A percentile compares a stretch with the other conserved stretches of the same genome.
Conservation (phyloP, 2,797 vertebrate genomes). For the Halcyon chelicuti region DNA sequence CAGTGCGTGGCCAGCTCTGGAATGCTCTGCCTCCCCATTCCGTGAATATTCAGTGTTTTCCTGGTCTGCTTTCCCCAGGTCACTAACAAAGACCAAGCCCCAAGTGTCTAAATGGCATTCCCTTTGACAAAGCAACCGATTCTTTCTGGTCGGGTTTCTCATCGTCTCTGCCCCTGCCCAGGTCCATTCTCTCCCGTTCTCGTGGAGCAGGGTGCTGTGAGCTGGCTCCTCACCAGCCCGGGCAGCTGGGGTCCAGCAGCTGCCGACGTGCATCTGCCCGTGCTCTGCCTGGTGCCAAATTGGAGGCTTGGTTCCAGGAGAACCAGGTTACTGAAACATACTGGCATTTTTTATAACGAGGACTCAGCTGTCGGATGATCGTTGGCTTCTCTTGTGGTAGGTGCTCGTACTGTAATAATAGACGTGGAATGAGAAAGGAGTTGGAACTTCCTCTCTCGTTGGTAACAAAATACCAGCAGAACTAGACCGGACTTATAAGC, state of each 20-base stretch:
- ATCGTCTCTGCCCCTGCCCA: not conserved
- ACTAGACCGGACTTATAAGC: not conserved
- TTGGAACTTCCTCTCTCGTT: not conserved
- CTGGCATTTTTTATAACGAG: not conserved
- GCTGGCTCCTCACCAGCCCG: not conserved
- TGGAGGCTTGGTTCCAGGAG: not conserved
- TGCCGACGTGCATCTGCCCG: too few species aligned
- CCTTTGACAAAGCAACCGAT: not conserved
- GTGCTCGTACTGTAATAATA: fast-evolving
- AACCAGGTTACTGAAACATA: not conserved
- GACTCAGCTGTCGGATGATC: not conserved
- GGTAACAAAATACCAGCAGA: not conserved
- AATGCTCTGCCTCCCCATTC: not conserved
- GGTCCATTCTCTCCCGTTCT: not conserved
- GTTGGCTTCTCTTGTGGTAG: not conserved
- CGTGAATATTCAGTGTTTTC: too few species aligned
- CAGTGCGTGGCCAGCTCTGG: fast-evolving
- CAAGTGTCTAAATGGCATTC: not conserved
- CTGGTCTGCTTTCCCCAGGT: not conserved
- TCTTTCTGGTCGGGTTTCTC: not conserved
- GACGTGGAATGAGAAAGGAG: fast-evolving
- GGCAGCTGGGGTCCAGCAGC: not conserved
- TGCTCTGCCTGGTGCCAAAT: not conserved
- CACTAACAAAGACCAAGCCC: not conserved
- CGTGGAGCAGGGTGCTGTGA: fast-evolving